These are phyloP conservation scores for Osmerus mordax DNA, from an alignment of 2,113 vertebrate species.

Conservation along the genomic window DNA sequence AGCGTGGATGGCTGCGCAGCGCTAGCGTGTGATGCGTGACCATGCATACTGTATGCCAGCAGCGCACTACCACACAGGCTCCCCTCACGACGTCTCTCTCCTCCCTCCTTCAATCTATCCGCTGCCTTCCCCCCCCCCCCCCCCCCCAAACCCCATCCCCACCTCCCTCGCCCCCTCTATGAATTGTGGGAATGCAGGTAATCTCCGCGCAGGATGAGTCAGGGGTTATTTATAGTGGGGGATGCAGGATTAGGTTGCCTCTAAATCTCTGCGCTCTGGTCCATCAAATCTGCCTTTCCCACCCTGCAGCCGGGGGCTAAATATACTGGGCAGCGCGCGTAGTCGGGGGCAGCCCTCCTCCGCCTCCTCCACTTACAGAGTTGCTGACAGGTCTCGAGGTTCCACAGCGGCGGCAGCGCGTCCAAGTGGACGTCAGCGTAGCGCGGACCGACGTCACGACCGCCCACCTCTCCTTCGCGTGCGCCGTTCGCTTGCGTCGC, in stretches of 20 bases:
- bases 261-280: conserved; percentile 25
- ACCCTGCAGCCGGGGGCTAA: neutral
- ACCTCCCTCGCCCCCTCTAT: neutral
- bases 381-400: neutral
- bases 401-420: too few species aligned
- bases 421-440: neutral
- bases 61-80: too few species aligned
- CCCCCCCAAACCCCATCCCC: too few species aligned
- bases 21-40: too few species aligned
- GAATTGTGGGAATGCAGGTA: conserved; percentile 19
- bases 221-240: conserved; percentile 37
- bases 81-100: too few species aligned
- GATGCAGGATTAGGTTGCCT: conserved; percentile 29
- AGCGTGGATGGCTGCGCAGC: too few species aligned
- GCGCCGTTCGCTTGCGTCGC: neutral
- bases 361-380: neutral
- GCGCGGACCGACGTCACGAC: neutral
- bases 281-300: conserved; percentile 31
- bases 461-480: neutral
- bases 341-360: neutral
- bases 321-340: neutral
- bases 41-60: too few species aligned
- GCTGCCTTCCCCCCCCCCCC: too few species aligned
- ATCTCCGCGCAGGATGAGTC: conserved; percentile 34
- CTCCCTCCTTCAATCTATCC: too few species aligned